Base-by-base conservation (phyloP, 2,797 vertebrate species). In the Buceros bicornis region DNA sequence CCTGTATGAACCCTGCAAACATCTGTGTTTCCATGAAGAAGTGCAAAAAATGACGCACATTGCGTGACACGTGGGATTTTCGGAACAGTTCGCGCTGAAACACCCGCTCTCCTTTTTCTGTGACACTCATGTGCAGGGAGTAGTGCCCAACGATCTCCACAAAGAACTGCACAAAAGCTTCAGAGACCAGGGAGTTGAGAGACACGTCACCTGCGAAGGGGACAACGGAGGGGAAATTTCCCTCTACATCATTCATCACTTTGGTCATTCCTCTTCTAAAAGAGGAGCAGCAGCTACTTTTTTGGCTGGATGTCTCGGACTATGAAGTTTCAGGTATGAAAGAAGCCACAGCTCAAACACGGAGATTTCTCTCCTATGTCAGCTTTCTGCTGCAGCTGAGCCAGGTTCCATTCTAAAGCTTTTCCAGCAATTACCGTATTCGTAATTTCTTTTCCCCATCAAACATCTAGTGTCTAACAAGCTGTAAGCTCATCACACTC, bases 21-120 rank as follows among this genome's bases (percentile, higher is more conserved):
- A 99, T 99, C 97, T 99, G 99, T 0, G 99, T 99, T 40, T 99
- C 99, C 99, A 99, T 99, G 98, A 99, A 99, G 95, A 99, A 98
- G 96, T 99, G 99, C 95, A 99, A 98, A 96, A 99, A 99, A 90
- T 99, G 99, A 16, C 99, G 98, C 18, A 98, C 98, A 5, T 98
- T 99, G 5, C 99, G 98, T 5, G 99, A 99, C 6, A 98, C 98
- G 53, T 99, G 99, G 16, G 98, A 99, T 50, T 99, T 99, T 13
- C 98, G 98, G 97, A 99, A 99, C 18, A 94, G 98, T 13, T 99
- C 99, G 18, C 99, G 98, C 97, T 99, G 99, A 71, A 99, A 98
- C 69, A 98, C 98, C 14, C 98, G 97, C 94, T 98, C 97, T 11
- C 98, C 98, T 22, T 97, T 97, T 9, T 98, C 98, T 7, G 98